Conservation (phyloP, 2,113 vertebrate species). For the Noturus placidus region DNA sequence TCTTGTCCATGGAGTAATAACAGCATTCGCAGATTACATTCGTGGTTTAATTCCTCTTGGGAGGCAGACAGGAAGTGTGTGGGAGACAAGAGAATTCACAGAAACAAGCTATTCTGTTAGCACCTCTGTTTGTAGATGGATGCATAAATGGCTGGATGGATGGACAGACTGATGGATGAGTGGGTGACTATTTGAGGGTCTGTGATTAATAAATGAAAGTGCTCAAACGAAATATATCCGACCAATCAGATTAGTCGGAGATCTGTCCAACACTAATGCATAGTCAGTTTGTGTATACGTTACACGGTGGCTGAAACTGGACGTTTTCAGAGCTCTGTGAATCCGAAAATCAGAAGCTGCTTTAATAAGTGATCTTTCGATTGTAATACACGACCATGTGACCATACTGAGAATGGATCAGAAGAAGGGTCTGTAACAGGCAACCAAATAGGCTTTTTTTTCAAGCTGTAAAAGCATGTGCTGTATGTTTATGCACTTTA, state of each 20-base stretch:
- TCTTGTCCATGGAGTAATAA: slow-evolving; percentile 26
- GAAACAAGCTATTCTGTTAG: slow-evolving; percentile 2
- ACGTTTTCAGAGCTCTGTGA: neutral
- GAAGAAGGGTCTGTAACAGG: neutral
- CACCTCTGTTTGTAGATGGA: slow-evolving; percentile 14
- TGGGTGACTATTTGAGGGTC: neutral
- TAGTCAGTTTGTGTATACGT: neutral
- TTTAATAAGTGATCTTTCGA: neutral
- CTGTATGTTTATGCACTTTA: neutral
- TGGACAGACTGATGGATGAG: neutral
- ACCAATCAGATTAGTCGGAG: neutral
- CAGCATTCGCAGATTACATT: slow-evolving; percentile 16
- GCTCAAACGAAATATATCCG: neutral
- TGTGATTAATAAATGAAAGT: neutral
- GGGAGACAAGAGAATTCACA: slow-evolving; percentile 17
- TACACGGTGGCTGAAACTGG: neutral
- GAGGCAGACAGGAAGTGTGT: slow-evolving; percentile 36
- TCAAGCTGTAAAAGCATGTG: neutral
- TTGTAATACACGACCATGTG: neutral
- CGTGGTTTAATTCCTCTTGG: slow-evolving; percentile 32
- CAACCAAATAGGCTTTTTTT: neutral
- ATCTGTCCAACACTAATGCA: neutral
- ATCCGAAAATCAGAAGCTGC: neutral
- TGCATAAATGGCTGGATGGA: slow-evolving; percentile 2
- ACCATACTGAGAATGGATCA: neutral